These are phyloP conservation scores for Notothenia coriiceps DNA, from an alignment of 2,113 vertebrate genomes.

Conservation along the genomic window DNA sequence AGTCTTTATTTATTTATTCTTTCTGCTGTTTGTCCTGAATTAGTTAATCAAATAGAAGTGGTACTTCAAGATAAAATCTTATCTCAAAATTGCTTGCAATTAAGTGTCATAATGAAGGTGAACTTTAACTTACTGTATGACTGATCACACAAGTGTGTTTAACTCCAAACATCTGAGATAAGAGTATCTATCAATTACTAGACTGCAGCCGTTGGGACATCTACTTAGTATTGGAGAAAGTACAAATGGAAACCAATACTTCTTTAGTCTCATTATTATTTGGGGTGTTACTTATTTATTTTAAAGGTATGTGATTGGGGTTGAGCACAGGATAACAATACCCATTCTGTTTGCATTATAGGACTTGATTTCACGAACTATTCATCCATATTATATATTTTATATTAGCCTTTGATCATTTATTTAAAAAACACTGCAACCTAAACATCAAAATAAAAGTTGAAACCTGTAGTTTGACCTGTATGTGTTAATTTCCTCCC, in stretches of 20 bases:
- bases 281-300: no score
- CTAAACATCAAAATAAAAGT: not conserved
- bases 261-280: no score
- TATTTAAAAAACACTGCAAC: not conserved
- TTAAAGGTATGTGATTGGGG: not conserved
- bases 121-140: not conserved
- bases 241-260: not conserved
- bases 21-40: not conserved
- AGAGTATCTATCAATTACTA: not conserved
- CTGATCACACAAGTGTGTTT: not conserved
- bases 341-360: not conserved
- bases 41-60: no score
- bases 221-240: not conserved
- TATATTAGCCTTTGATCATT: not conserved
- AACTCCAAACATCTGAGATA: not conserved
- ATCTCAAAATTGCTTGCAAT: conserved; percentile 1
- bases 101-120: conserved; percentile 2
- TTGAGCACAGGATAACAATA: not conserved
- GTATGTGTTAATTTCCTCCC: not conserved
- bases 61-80: not conserved
- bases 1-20: no score
- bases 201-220: not conserved
- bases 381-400: no score
- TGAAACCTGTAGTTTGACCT: not conserved
- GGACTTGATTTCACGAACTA: not conserved